Evolutionary conservation across 2,113 vertebrate genomes (phyloP), one percentile per base, ranked within the genome.

Genomic region (Sceloporus tristichus): DNA sequence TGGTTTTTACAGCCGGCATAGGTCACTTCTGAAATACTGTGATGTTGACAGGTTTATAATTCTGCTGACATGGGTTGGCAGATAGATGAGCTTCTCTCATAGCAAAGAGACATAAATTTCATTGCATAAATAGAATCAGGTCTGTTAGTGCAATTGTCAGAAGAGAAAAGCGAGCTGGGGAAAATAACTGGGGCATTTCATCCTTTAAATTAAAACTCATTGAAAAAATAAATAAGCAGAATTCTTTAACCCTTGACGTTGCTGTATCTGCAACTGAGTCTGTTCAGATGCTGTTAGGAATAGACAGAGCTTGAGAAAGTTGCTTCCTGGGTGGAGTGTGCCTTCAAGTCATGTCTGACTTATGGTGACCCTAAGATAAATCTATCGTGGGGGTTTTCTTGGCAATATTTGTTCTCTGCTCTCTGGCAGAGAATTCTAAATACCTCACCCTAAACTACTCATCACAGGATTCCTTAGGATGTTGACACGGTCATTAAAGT

Each of bases 21-120:
- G 95, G 95, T 92, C 95, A 86, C 91, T 95, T 88, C 92, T 94
- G 92, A 94, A 93, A 94, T 89, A 91, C 76, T 88, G 87, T 91
- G 91, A 93, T 88, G 56, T 70, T 95, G 93, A 95, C 92, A 94
- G 94, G 88, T 95, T 96, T 95, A 95, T 95, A 94, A 95, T 93
- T 94, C 92, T 93, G 93, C 92, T 94, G 94, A 93, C 93, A 93
- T 71, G 90, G 89, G 89, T 13, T 95, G 92, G 92, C 92, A 94
- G 94, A 93, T 94, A 94, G 90, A 95, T 0, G 89, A 56, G 54
- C 91, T 78, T 92, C 86, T 89, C 86, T 89, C 84, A 74, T 70
- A 83, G 83, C 90, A 94, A 89, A 92, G 68, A 93, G 92, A 92
- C 85, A 89, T 95, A 95, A 93, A 95, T 95, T 93, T 93, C 87